Percentiles rank a stretch among this genome's conserved stretches.
phyloP scores from a whole-genome alignment of 2,113 vertebrate genomes.

The Sander lucioperca region DNA sequence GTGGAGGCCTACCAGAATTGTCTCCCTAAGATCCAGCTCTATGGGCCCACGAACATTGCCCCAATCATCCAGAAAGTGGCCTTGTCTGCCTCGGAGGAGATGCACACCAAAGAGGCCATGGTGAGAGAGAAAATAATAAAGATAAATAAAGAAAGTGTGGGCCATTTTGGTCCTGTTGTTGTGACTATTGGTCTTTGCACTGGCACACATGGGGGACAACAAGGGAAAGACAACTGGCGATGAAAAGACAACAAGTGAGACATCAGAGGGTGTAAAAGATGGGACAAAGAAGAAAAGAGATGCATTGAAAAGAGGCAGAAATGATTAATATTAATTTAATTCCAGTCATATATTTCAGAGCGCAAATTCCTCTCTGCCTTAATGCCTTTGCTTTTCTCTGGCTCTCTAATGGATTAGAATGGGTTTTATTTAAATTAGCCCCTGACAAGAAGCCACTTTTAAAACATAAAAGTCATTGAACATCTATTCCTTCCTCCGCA shows the following conservation, averaged over 20 bases:
- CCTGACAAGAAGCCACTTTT: constrained; percentile 47
- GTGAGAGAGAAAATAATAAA: constrained; percentile 82
- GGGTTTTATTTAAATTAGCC: constrained; percentile 74
- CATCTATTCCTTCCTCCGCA: constrained; percentile 16
- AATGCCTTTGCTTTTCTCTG: constrained; percentile 40
- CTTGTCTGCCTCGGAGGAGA: constrained; percentile 96
- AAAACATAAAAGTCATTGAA: constrained; percentile 46
- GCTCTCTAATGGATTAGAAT: constrained; percentile 53
- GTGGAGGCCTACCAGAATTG: constrained; percentile 99
- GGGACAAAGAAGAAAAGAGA: constrained; percentile 18
- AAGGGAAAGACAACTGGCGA: constrained; percentile 13
- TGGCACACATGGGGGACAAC: not conserved
- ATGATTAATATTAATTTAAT: constrained; percentile 67
- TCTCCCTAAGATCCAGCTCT: constrained; percentile 97
- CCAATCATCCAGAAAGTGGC: constrained; percentile 99
- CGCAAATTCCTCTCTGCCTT: constrained; percentile 47
- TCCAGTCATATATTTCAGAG: constrained; percentile 52
- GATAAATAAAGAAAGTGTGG: not conserved
- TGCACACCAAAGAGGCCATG: constrained; percentile 96
- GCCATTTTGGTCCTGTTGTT: constrained; percentile 21
- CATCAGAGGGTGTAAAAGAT: constrained; percentile 18
- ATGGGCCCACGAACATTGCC: constrained; percentile 98
- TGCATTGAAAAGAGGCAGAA: constrained; percentile 11
- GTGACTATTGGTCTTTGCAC: constrained; percentile 24
- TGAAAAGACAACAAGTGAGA: constrained; percentile 20